A percentile compares a stretch with the other conserved stretches of the same genome.
Conservation (phyloP, 2,113 vertebrate genomes). For the Eidolon helvum region DNA sequence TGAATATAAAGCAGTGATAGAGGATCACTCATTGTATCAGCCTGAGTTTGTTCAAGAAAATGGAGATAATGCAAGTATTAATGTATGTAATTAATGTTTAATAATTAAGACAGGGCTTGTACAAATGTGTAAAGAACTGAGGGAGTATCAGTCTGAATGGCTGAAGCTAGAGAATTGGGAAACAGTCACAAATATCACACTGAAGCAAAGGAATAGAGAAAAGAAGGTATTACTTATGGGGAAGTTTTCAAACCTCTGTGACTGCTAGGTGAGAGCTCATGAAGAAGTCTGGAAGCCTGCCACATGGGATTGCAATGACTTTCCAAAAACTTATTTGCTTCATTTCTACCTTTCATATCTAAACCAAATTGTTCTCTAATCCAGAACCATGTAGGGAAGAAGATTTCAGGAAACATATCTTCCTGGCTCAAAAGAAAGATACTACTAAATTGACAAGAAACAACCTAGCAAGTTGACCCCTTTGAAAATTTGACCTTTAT, state of each 20-base stretch:
- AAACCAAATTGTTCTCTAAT: not conserved
- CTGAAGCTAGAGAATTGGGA: not conserved
- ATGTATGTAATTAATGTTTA: not conserved
- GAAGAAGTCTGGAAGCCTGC: not conserved
- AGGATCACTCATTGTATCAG: not conserved
- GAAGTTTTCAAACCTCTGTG: not conserved
- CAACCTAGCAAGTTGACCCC: not conserved
- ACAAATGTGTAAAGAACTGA: not conserved
- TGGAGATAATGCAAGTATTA: not conserved
- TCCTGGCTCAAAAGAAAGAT: not conserved
- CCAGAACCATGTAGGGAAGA: not conserved
- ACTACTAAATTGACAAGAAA: not conserved
- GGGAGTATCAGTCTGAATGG: not conserved
- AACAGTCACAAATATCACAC: not conserved
- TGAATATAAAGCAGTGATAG: not conserved
- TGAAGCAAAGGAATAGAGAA: not conserved
- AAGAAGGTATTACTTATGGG: not conserved
- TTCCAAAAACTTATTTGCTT: not conserved
- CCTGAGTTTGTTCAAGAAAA: not conserved
- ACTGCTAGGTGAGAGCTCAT: not conserved
- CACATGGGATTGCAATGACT: not conserved
- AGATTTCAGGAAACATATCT: not conserved
- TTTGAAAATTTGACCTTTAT: not conserved
- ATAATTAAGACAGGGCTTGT: not conserved
- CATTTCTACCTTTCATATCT: not conserved